phyloP scores from a whole-genome alignment of 2,113 vertebrate genomes.

The Corvus moneduloides region DNA sequence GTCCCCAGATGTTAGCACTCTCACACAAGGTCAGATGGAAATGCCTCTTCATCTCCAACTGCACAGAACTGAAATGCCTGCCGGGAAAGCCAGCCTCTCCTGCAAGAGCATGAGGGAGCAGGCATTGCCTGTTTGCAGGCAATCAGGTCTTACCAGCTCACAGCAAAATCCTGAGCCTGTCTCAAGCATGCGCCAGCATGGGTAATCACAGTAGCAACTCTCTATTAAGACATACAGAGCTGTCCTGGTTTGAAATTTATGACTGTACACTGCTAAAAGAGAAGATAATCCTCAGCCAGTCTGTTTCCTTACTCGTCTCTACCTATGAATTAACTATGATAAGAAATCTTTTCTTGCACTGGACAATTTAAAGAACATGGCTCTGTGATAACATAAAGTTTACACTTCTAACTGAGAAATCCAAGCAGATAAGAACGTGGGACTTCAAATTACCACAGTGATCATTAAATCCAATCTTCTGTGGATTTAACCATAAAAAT shows the following conservation, averaged over 20 bases:
- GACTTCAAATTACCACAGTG: background rate
- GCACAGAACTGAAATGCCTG: fast-evolving
- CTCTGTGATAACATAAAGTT: background rate
- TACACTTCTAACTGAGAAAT: background rate
- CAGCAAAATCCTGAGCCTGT: background rate
- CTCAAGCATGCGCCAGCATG: fast-evolving
- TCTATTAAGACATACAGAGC: background rate
- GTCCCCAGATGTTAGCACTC: background rate
- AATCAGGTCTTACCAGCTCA: background rate
- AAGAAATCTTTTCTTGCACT: background rate
- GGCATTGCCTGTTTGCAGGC: background rate
- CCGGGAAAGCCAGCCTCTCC: background rate
- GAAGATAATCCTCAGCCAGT: background rate
- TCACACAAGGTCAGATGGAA: background rate
- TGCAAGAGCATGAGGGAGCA: background rate
- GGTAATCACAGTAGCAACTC: fast-evolving
- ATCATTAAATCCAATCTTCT: background rate
- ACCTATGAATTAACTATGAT: background rate
- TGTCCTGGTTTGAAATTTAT: background rate
- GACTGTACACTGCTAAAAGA: background rate
- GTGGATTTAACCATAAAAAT: background rate
- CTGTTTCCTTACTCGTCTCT: fast-evolving
- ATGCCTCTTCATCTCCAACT: background rate
- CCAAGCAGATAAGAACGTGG: background rate
- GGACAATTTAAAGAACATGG: background rate